Evolutionary conservation across 2,113 vertebrate species (phyloP).

Genomic region (Neomonachus schauinslandi): DNA sequence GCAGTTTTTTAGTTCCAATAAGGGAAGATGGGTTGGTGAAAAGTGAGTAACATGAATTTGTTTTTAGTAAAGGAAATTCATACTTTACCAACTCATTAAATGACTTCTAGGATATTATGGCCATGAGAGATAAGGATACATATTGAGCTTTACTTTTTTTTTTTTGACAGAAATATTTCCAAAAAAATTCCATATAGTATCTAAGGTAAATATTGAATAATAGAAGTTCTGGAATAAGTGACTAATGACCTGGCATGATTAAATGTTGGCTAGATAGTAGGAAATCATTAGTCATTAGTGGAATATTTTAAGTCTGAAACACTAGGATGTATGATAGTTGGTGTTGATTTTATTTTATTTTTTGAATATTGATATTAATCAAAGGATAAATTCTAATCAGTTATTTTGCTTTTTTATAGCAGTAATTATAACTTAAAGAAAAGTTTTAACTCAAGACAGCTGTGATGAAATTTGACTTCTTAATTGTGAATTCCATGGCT

Average conservation of each 20-base stretch:
- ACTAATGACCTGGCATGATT: constrained; percentile 69
- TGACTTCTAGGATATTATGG: constrained; percentile 68
- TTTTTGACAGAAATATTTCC: constrained; percentile 57
- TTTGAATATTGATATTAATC: constrained; percentile 52
- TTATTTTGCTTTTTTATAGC: constrained; percentile 52
- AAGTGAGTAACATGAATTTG: constrained; percentile 59
- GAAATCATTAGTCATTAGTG: constrained; percentile 73
- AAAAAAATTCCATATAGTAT: constrained; percentile 77
- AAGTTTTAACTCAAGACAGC: constrained; percentile 24
- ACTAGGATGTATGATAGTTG: constrained; percentile 32
- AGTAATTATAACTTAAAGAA: constrained; percentile 53
- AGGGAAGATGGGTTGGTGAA: constrained; percentile 22
- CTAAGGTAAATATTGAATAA: constrained; percentile 64
- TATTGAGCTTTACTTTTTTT: background rate
- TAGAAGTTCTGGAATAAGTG: constrained; percentile 72
- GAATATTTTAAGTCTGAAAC: constrained; percentile 77
- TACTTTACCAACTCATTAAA: constrained; percentile 35
- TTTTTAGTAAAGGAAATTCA: constrained; percentile 76
- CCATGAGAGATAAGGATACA: constrained; percentile 67
- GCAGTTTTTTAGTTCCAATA: background rate
- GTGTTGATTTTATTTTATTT: background rate
- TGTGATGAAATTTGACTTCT: background rate
- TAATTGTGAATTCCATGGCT: constrained; percentile 20
- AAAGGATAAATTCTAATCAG: constrained; percentile 46
- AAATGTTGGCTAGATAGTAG: constrained; percentile 62